Percentiles rank a stretch among this genome's conserved stretches.
phyloP scores from a whole-genome alignment of 2,797 vertebrate genomes.

The Parambassis ranga region DNA sequence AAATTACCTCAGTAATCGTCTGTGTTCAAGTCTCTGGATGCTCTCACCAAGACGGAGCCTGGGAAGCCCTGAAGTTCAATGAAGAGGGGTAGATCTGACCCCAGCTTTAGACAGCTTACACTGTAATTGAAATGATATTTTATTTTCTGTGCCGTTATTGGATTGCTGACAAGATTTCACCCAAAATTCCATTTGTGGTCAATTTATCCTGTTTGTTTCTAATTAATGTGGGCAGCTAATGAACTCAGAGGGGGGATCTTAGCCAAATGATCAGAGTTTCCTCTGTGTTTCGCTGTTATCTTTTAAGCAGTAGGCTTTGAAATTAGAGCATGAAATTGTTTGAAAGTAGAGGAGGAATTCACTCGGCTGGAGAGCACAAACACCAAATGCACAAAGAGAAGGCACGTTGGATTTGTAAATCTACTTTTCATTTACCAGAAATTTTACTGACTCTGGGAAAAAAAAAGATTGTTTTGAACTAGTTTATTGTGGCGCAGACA shows the following conservation, averaged over 20 bases:
- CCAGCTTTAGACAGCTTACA: constrained; percentile 73
- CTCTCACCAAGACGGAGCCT: constrained; percentile 67
- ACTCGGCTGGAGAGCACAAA: constrained; percentile 61
- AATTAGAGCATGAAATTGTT: constrained; percentile 83
- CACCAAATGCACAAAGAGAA: constrained; percentile 50
- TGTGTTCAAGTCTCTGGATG: constrained; percentile 75
- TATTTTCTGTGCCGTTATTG: constrained; percentile 59
- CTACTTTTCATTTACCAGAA: constrained; percentile 28
- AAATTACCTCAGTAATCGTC: constrained; percentile 82
- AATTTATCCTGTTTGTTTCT: constrained; percentile 83
- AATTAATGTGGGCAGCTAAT: constrained; percentile 76
- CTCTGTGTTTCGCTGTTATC: constrained; percentile 70
- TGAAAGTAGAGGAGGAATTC: constrained; percentile 75
- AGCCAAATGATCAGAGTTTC: constrained; percentile 72
- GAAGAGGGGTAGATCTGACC: constrained; percentile 72
- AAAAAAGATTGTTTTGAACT: constrained; percentile 54
- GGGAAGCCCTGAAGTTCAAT: constrained; percentile 71
- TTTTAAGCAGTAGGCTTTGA: constrained; percentile 69
- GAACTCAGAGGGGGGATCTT: constrained; percentile 72
- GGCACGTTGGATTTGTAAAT: constrained; percentile 44
- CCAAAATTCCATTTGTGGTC: constrained; percentile 78
- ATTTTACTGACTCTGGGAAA: constrained; percentile 43
- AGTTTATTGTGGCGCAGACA: constrained; percentile 40
- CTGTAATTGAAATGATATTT: constrained; percentile 78
- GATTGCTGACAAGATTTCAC: constrained; percentile 74